phyloP scores from a whole-genome alignment of 1,140 invertebrate species.

The Palaemon carinicauda region DNA sequence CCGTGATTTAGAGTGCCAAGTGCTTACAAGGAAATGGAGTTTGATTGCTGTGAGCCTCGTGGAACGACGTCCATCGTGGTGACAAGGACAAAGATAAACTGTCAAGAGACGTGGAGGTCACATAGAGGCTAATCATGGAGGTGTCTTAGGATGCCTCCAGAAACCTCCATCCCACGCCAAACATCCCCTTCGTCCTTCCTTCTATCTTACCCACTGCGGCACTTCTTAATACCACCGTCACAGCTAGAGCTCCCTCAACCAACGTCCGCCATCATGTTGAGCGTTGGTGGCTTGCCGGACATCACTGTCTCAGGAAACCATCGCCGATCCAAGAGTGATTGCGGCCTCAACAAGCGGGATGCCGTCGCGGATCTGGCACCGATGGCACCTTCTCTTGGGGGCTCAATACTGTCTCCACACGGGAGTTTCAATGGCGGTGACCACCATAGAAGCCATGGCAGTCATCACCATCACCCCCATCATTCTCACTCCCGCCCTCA shows the following conservation, averaged over 20 bases:
- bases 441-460: too few relatives aligned
- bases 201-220: background rate
- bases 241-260: too few relatives aligned
- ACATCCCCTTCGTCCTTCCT: background rate
- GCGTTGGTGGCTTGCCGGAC: constrained; percentile 39
- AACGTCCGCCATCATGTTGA: constrained; percentile 15
- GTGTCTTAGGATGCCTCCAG: too few relatives aligned
- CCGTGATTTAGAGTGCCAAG: too few relatives aligned
- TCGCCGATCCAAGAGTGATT: constrained; percentile 38
- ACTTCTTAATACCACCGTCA: background rate
- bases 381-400: background rate
- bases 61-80: too few relatives aligned
- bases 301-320: background rate
- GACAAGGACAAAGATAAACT: too few relatives aligned
- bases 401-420: background rate
- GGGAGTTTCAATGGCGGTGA: too few relatives aligned
- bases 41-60: too few relatives aligned
- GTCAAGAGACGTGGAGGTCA: too few relatives aligned
- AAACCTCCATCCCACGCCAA: too few relatives aligned
- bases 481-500: constrained; percentile 23
- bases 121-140: too few relatives aligned
- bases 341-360: constrained; percentile 35
- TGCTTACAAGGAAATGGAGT: too few relatives aligned
- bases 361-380: background rate
- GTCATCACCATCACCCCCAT: background rate